Percentiles rank a stretch among this genome's conserved stretches.
Evolutionary conservation across 2,888 invertebrate species (phyloP).

Genomic region (Cerastoderma edule): DNA sequence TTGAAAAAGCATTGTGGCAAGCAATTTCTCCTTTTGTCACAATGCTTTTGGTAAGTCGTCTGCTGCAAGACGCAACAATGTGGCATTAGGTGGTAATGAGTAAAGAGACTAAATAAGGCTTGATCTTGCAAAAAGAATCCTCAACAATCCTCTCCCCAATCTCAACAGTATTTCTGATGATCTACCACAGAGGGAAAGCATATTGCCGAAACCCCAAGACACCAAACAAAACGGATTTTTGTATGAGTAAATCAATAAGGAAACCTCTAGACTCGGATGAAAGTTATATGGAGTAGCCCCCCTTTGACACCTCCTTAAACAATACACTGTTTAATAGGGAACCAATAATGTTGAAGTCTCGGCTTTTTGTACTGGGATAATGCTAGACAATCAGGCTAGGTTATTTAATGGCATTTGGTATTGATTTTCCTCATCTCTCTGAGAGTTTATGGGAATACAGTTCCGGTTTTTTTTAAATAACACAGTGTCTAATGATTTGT

Average conservation of each 20-base stretch:
- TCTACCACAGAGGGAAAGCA: slow-evolving; percentile 32
- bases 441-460: slow-evolving; percentile 51
- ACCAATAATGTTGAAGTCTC: slow-evolving; percentile 58
- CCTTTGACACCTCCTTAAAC: slow-evolving; percentile 64
- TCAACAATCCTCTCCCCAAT: too few species aligned
- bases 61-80: too few species aligned
- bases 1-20: too few species aligned
- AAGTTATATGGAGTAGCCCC: slow-evolving; percentile 55
- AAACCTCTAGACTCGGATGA: slow-evolving; percentile 44
- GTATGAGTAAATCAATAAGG: slow-evolving; percentile 55
- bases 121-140: too few species aligned
- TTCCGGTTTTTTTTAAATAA: slow-evolving; percentile 39
- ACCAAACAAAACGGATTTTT: slow-evolving; percentile 55
- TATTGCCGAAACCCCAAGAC: slow-evolving; percentile 41
- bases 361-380: slow-evolving; percentile 59
- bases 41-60: too few species aligned
- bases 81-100: too few species aligned
- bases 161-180: too few species aligned
- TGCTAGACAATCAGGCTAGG: slow-evolving; percentile 58
- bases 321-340: slow-evolving; percentile 56
- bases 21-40: too few species aligned
- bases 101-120: too few species aligned
- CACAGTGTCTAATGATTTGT: slow-evolving; percentile 50
- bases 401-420: slow-evolving; percentile 62
- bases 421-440: slow-evolving; percentile 53